Evolutionary conservation across 2,888 invertebrate genomes (phyloP).

Genomic region (Sesia bembeciformis): DNA sequence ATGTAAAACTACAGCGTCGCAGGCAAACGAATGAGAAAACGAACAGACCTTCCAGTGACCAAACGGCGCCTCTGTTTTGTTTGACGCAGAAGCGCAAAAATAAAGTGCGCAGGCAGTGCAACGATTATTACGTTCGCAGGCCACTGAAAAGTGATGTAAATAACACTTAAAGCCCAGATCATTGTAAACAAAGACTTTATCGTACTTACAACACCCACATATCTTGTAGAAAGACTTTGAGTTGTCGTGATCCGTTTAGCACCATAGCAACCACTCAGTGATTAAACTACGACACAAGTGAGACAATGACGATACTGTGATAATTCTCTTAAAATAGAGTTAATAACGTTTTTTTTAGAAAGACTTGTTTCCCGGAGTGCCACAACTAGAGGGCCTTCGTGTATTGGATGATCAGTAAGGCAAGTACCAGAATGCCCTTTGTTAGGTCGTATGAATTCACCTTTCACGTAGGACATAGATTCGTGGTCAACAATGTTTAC

Average conservation of each 20-base stretch:
- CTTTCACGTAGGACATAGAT: slow-evolving; percentile 15
- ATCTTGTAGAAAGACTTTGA: slow-evolving; percentile 15
- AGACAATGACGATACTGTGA: slow-evolving; percentile 51
- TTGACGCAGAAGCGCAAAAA: slow-evolving; percentile 69
- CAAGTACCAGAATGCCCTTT: slow-evolving; percentile 53
- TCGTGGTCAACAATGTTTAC: slow-evolving; percentile 47
- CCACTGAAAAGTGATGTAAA: slow-evolving; percentile 63
- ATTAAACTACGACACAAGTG: slow-evolving; percentile 57
- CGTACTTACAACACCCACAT: slow-evolving; percentile 25
- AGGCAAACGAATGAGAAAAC: background rate
- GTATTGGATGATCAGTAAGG: slow-evolving; percentile 72
- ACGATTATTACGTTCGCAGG: slow-evolving; percentile 65
- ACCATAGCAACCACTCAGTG: slow-evolving; percentile 55
- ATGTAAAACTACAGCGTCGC: background rate
- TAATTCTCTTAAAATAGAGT: slow-evolving; percentile 23
- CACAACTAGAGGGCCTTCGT: slow-evolving; percentile 49
- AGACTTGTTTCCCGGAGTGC: slow-evolving; percentile 47
- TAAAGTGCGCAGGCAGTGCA: slow-evolving; percentile 70
- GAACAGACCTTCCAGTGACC: no score
- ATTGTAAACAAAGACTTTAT: slow-evolving; percentile 45
- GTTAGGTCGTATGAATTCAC: slow-evolving; percentile 34
- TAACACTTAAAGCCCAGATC: slow-evolving; percentile 45
- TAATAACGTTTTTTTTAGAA: slow-evolving; percentile 28
- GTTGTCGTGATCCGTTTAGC: slow-evolving; percentile 38
- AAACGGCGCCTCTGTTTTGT: background rate